Percentiles rank a stretch among this genome's conserved stretches.
Conservation (phyloP, 2,797 vertebrate genomes). For the Falco concolor region DNA sequence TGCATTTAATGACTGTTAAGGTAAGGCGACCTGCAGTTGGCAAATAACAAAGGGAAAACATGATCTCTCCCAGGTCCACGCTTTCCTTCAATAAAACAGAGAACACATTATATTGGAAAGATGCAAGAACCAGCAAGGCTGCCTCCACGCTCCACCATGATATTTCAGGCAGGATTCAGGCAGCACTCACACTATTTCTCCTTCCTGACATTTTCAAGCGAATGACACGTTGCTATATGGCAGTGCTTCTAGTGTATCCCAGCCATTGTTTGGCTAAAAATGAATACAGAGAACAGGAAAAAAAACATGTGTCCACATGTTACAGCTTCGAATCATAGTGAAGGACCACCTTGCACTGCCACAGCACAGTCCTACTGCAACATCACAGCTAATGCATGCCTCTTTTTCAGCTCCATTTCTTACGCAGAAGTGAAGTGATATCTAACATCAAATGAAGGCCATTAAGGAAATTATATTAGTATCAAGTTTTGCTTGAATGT, state of each 20-base stretch:
- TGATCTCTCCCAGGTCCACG: constrained; percentile 97
- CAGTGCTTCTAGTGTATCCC: background rate
- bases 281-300: background rate
- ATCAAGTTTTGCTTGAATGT: background rate
- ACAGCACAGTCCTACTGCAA: background rate
- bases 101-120: background rate
- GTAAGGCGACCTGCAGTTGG: constrained; percentile 96
- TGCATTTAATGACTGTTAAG: constrained; percentile 96
- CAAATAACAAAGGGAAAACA: constrained; percentile 98
- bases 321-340: background rate
- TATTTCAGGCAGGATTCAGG: accelerated
- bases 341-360: background rate
- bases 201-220: background rate
- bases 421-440: background rate
- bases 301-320: background rate
- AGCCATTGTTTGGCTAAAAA: background rate
- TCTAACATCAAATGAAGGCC: constrained; percentile 16
- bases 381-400: background rate
- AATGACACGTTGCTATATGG: background rate
- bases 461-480: constrained; percentile 2
- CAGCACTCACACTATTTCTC: background rate
- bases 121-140: background rate
- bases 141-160: background rate
- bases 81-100: constrained; percentile 85
- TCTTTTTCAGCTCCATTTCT: background rate